These are phyloP conservation scores for Pelmatolapia mariae DNA, from an alignment of 2,113 vertebrate genomes.

Conservation along the genomic window DNA sequence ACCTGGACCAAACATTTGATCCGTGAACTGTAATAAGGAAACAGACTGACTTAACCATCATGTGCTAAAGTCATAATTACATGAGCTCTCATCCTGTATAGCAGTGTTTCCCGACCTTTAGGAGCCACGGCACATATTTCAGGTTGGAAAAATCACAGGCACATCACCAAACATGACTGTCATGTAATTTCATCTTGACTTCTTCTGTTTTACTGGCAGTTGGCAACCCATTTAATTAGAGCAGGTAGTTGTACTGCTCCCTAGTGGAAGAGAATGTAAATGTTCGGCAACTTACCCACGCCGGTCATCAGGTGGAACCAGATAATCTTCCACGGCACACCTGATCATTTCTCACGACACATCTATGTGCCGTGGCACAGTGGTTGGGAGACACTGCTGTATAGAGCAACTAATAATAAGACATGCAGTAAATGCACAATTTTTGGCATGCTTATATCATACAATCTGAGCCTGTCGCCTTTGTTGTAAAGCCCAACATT, in stretches of 20 bases:
- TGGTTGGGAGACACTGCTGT: background rate
- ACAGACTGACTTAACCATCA: background rate
- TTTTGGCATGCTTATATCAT: background rate
- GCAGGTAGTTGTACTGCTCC: background rate
- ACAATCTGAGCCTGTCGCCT: background rate
- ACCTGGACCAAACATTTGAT: background rate
- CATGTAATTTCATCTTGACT: background rate
- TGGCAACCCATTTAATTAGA: background rate
- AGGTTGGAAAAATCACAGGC: background rate
- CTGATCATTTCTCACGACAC: background rate
- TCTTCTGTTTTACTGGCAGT: background rate
- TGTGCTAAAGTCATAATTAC: background rate
- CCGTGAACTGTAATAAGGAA: background rate
- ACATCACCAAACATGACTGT: background rate
- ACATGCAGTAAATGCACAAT: background rate
- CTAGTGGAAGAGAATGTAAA: background rate
- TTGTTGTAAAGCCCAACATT: background rate
- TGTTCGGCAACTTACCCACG: accelerated
- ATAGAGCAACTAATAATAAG: background rate
- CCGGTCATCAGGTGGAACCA: background rate
- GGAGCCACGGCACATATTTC: background rate
- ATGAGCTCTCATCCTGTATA: background rate
- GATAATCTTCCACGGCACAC: background rate
- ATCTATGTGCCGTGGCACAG: background rate
- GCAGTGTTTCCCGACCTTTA: background rate